Conservation (phyloP, 2,113 vertebrate species). For the Meles meles region DNA sequence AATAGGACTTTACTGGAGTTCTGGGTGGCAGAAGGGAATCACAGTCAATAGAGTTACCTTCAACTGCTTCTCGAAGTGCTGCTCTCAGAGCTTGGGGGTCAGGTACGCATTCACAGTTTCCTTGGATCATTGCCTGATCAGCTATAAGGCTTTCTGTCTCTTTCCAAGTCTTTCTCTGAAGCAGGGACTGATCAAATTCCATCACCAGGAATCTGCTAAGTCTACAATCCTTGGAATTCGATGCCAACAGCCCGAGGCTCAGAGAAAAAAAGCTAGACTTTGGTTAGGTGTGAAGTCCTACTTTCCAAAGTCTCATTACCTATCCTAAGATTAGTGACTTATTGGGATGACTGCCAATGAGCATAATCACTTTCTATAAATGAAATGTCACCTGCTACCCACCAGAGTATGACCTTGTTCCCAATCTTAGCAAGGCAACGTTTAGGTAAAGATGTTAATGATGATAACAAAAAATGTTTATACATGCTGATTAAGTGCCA, state of each 20-base stretch:
- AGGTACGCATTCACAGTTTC: not conserved
- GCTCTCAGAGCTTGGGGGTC: not conserved
- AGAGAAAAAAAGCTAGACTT: not conserved
- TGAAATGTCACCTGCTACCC: not conserved
- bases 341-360: not conserved
- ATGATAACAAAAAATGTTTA: not conserved
- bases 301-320: not conserved
- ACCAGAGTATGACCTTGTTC: not conserved
- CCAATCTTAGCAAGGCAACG: not conserved
- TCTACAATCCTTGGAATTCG: not conserved
- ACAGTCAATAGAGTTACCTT: not conserved
- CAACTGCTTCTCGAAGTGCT: not conserved
- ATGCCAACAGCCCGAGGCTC: not conserved
- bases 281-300: not conserved
- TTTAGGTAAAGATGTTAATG: not conserved
- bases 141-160: not conserved
- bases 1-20: not conserved
- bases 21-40: not conserved
- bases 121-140: not conserved
- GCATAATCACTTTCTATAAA: not conserved
- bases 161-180: not conserved
- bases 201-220: not conserved
- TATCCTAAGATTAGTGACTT: not conserved
- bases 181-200: not conserved
- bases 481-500: not conserved